These are phyloP conservation scores for Muntiacus reevesi DNA, from an alignment of 2,113 vertebrate species.

Conservation along the genomic window DNA sequence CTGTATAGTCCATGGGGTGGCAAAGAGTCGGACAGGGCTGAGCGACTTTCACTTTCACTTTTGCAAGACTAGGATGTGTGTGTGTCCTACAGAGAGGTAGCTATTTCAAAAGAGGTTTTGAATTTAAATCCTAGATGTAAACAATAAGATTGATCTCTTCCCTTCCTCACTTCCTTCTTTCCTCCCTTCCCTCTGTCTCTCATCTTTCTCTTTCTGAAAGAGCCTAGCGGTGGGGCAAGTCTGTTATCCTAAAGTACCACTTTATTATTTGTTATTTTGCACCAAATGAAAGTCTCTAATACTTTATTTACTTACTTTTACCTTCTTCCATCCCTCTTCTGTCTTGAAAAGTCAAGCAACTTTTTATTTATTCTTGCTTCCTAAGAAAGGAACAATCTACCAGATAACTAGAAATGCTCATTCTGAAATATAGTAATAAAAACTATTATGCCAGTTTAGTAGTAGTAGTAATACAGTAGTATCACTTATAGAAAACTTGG, in stretches of 20 bases:
- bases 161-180: accelerated
- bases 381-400: background rate
- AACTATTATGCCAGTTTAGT: background rate
- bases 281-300: background rate
- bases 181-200: accelerated
- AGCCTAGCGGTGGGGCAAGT: background rate
- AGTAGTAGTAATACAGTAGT: background rate
- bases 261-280: background rate
- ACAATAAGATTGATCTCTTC: background rate
- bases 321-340: background rate
- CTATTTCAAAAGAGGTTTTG: background rate
- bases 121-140: background rate
- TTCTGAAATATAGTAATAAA: background rate
- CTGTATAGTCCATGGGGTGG: background rate
- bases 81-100: background rate
- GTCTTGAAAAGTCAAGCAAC: constrained; percentile 7
- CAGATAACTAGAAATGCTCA: constrained; percentile 6
- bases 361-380: background rate
- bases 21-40: background rate
- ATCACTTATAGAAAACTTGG: background rate
- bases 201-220: background rate
- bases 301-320: background rate
- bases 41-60: background rate
- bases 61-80: background rate
- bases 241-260: background rate